Evolutionary conservation across 1,140 invertebrate species (phyloP).

Genomic region (Ceratosolen fusciceps): DNA sequence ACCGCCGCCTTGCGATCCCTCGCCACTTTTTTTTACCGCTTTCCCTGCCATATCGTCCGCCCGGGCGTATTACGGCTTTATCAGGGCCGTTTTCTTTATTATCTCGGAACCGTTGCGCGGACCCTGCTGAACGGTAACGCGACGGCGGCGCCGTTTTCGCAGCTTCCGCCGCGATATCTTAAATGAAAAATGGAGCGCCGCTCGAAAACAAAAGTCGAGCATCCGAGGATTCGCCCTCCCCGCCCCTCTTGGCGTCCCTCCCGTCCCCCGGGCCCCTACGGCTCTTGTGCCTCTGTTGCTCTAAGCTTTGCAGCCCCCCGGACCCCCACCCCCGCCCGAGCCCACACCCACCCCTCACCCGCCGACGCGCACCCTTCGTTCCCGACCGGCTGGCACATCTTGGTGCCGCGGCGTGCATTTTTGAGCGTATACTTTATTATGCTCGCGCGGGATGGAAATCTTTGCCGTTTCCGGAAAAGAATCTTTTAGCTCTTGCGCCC

Average conservation of each 20-base stretch:
- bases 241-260: background rate
- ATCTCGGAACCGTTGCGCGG: conserved; percentile 13
- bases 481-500: conserved; percentile 24
- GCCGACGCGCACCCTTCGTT: background rate
- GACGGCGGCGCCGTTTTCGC: conserved; percentile 20
- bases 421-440: conserved; percentile 11
- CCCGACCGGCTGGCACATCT: background rate
- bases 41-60: background rate
- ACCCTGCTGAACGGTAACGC: conserved; percentile 14
- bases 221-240: background rate
- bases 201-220: conserved; percentile 30
- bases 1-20: too few species aligned
- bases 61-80: conserved; percentile 5
- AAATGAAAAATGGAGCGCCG: conserved; percentile 35
- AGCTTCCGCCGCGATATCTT: background rate
- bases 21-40: too few species aligned
- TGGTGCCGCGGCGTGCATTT: background rate
- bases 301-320: background rate
- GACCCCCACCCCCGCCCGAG: too few species aligned
- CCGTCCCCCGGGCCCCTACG: too few species aligned
- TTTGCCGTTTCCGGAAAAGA: conserved; percentile 20
- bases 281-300: background rate
- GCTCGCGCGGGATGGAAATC: conserved; percentile 12
- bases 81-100: conserved; percentile 30
- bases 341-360: background rate